Evolutionary conservation across 2,797 vertebrate genomes (phyloP), one percentile per base, ranked within the genome.

Genomic region (Decapterus maruadsi): DNA sequence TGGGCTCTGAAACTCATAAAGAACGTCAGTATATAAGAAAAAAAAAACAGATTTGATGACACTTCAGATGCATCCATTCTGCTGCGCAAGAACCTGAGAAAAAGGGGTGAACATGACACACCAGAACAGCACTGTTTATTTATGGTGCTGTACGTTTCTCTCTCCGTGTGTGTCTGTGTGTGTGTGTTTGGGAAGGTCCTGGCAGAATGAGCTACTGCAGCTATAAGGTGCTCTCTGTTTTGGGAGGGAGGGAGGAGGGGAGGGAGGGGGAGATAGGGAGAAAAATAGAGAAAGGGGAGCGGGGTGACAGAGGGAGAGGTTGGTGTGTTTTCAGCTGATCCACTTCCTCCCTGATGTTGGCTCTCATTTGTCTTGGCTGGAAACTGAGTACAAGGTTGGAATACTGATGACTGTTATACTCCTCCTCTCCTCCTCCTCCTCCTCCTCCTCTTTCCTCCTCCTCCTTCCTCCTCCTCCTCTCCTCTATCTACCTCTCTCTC

Each of bases 301-400:
- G 1, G 63, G 65, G 75, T 71, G 82, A 90, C 68, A 72, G 84
- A 89, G 84, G 81, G 77, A 84, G 80, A 86, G 83, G 85, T 68
- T 82, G 82, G 71, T 85, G 89, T 90, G 89, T 91, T 91, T 90
- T 92, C 87, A 92, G 89, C 89, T 90, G 89, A 92, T 91, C 89
- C 89, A 91, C 89, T 90, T 94, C 91, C 91, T 88, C 80, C 83
- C 77, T 86, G 86, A 90, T 92, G 89, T 83, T 92, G 90, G 71
- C 87, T 84, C 86, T 87, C 90, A 90, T 93, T 93, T 93, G 90
- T 92, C 90, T 92, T 88, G 90, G 90, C 85, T 89, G 84, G 74
- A 87, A 89, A 88, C 79, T 29, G 88, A 84, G 85, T 22, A 77
- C 88, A 72, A 50, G 76, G 77, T 80, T 78, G 78, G 90, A 93